These are phyloP conservation scores for Ligdia adustata DNA, from an alignment of 2,888 invertebrate species.

Conservation along the genomic window DNA sequence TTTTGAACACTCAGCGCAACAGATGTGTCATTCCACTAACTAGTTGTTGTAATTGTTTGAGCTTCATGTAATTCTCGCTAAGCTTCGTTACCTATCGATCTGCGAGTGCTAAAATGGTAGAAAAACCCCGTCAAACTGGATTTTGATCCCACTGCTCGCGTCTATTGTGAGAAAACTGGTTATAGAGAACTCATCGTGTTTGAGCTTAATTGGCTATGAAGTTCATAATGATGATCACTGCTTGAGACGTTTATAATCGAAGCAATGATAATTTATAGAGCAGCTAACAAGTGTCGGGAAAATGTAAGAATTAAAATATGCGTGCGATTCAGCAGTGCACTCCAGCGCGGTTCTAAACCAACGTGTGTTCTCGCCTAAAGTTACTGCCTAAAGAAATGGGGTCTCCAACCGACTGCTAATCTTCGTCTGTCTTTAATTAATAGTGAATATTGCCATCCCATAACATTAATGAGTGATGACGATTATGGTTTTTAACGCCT, in stretches of 20 bases:
- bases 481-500: too few relatives aligned
- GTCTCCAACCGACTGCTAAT: too few relatives aligned
- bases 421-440: too few relatives aligned
- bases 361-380: too few relatives aligned
- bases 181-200: slow-evolving; percentile 2
- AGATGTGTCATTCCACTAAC: neutral
- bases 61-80: slow-evolving; percentile 2
- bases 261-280: neutral
- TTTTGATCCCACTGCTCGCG: slow-evolving; percentile 2
- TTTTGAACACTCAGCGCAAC: too few relatives aligned
- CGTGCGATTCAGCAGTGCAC: too few relatives aligned
- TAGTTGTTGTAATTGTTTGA: slow-evolving; percentile 1
- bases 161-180: slow-evolving; percentile 22
- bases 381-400: too few relatives aligned
- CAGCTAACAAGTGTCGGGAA: too few relatives aligned
- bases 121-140: slow-evolving; percentile 18
- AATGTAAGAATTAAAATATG: too few relatives aligned
- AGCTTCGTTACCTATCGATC: slow-evolving; percentile 9
- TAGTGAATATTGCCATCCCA: too few relatives aligned
- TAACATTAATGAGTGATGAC: too few relatives aligned
- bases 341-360: too few relatives aligned
- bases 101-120: slow-evolving; percentile 4
- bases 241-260: neutral
- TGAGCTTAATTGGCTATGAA: slow-evolving; percentile 10
- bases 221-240: neutral